phyloP scores from a whole-genome alignment of 1,140 invertebrate species.

The Drosophila novamexicana region DNA sequence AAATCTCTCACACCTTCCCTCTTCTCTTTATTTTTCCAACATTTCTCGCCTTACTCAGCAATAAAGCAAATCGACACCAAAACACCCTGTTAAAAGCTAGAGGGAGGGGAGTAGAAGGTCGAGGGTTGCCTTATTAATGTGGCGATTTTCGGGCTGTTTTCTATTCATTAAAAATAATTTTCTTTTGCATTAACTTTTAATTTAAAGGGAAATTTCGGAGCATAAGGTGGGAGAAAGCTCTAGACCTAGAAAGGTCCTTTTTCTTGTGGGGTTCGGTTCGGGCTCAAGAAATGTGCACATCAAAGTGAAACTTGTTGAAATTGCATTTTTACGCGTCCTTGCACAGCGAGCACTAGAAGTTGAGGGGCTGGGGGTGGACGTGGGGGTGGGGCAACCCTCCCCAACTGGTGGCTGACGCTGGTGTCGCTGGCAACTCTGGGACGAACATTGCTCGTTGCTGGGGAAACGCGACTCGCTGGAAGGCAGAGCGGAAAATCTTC shows the following conservation, averaged over 20 bases:
- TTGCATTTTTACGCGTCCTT: constrained; percentile 82
- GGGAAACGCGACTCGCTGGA: constrained; percentile 51
- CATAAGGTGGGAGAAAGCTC: not conserved
- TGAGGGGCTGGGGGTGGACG: not conserved
- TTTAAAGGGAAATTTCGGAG: constrained; percentile 61
- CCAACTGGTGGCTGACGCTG: constrained; percentile 12
- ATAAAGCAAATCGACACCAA: constrained; percentile 42
- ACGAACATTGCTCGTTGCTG: constrained; percentile 66
- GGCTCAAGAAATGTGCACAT: constrained; percentile 73
- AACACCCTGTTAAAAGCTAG: not conserved
- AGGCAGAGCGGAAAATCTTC: constrained; percentile 60
- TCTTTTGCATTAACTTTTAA: constrained; percentile 80
- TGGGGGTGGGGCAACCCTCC: constrained; percentile 19
- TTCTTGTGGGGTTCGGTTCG: constrained; percentile 20
- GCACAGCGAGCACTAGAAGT: constrained; percentile 42
- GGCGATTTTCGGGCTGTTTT: constrained; percentile 74
- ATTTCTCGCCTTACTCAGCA: constrained; percentile 23
- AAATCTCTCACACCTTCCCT: constrained; percentile 21
- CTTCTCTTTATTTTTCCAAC: not conserved
- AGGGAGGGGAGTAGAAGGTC: not conserved
- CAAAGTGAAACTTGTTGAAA: constrained; percentile 82
- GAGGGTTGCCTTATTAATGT: constrained; percentile 56
- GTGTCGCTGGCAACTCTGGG: constrained; percentile 32
- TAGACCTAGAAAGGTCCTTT: constrained; percentile 13
- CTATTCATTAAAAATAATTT: constrained; percentile 83